Conservation (phyloP, 2,797 vertebrate genomes). For the Otolemur crassicaudatus region DNA sequence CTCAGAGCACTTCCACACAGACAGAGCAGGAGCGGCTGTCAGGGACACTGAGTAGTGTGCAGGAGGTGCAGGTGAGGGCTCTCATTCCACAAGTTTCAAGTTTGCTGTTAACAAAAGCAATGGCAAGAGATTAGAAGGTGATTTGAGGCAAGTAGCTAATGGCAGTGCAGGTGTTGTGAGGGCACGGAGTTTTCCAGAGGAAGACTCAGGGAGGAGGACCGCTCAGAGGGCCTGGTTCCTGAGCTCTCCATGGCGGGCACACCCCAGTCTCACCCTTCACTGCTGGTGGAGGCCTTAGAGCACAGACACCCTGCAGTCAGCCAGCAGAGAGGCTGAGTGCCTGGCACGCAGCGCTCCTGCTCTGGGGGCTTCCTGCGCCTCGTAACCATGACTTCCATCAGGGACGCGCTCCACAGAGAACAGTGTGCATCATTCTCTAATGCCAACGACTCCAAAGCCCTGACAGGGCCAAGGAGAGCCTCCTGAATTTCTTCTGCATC, state of each 20-base stretch:
- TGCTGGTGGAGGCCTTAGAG: neutral
- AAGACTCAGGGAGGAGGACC: neutral
- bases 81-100: neutral
- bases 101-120: neutral
- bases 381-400: fast-evolving
- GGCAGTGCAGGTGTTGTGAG: neutral
- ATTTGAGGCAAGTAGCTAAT: neutral
- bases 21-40: neutral
- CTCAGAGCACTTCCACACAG: neutral
- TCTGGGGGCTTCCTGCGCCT: neutral
- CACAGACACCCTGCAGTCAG: neutral
- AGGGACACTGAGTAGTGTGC: neutral
- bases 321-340: neutral
- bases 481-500: neutral
- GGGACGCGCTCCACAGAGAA: neutral
- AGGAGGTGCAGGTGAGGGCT: neutral
- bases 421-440: fast-evolving
- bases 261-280: neutral
- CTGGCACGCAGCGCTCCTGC: neutral
- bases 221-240: neutral
- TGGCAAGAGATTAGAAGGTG: neutral
- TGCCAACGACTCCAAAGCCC: neutral
- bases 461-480: neutral
- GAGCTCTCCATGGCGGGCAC: neutral
- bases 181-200: neutral